Evolutionary conservation across 2,113 vertebrate genomes (phyloP), one percentile per base, ranked within the genome.

Genomic region (Rhodinocichla rosea): DNA sequence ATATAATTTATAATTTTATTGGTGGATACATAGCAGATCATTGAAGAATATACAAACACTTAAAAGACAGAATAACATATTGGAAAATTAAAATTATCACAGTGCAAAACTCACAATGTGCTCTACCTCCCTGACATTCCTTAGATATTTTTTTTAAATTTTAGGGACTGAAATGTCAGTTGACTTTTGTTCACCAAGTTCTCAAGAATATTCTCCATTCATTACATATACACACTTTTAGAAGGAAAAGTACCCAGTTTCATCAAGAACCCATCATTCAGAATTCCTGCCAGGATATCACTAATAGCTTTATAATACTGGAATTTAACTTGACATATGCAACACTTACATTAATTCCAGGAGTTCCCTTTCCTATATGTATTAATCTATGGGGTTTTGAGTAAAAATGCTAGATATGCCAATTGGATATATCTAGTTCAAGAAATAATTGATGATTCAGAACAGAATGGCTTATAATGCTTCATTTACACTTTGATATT

Each of bases 151-250:
- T 47, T 74, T 26, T 57, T 33, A 78, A 47, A 78, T 67, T 78
- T 89, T 60, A 37, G 16, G 75, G 19, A 56, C 9, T 49, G 27
- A 74, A 68, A 45, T 6, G 3, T 62, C 28, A 35, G 9, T 7
- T 53, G 27, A 44, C 11, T 63, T 75, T 63, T 62, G 40, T 69
- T 33, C 14, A 73, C 21, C 8, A 69, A 22, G 8, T 67, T 53
- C 22, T 69, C 4, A 2, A 68, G 23, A 73, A 69, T 6, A 42
- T 55, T 87, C 78, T 62, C 21, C 3, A 40, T 74, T 88, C 26
- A 20, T 57, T 15, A 2, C 9, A 69, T 10, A 23, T 7, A 14
- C 0, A 0, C 7, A n/a, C 3, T 78, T 52, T 69, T 40, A 33
- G 24, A 37, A 67, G 32, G 35, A 32, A 42, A 42, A 32, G 16